Percentiles rank a stretch among this genome's conserved stretches.
Conservation (phyloP, 2,888 invertebrate species). For the Galeruca laticollis region DNA sequence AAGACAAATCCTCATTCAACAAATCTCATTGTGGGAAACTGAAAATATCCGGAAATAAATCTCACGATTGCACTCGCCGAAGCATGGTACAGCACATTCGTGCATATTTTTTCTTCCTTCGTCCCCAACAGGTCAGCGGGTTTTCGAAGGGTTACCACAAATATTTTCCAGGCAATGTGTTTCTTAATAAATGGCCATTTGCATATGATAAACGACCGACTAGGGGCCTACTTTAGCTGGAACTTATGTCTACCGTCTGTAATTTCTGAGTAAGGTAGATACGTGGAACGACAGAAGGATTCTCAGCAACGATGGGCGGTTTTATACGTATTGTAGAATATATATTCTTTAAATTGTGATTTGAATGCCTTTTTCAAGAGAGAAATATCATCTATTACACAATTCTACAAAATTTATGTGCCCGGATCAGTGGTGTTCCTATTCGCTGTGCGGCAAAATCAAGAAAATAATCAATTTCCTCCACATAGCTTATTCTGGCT, state of each 20-base stretch:
- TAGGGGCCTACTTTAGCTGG: not conserved
- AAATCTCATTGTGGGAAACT: conserved; percentile 18
- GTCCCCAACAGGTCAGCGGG: conserved; percentile 42
- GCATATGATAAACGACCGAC: conserved; percentile 41
- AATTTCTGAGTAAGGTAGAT: conserved; percentile 9
- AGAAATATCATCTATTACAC: too few species aligned
- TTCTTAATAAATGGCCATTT: conserved; percentile 44
- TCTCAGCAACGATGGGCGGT: too few species aligned
- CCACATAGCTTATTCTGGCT: too few species aligned
- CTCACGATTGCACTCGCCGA: conserved; percentile 24
- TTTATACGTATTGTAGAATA: too few species aligned
- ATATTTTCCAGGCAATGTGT: conserved; percentile 46
- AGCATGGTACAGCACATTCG: conserved; percentile 36
- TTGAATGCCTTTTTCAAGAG: too few species aligned
- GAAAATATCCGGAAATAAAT: conserved; percentile 25
- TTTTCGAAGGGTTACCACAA: conserved; percentile 43
- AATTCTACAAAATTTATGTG: too few species aligned
- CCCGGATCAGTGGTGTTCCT: too few species aligned
- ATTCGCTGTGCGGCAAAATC: too few species aligned
- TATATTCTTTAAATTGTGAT: too few species aligned
- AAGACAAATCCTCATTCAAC: conserved; percentile 19
- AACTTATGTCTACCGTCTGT: conserved; percentile 14
- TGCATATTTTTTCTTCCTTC: conserved; percentile 40
- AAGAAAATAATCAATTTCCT: too few species aligned
- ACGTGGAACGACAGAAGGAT: not conserved